A percentile compares a stretch with the other conserved stretches of the same genome.
Conservation (phyloP, 2,888 invertebrate genomes). For the Buathra laborator region DNA sequence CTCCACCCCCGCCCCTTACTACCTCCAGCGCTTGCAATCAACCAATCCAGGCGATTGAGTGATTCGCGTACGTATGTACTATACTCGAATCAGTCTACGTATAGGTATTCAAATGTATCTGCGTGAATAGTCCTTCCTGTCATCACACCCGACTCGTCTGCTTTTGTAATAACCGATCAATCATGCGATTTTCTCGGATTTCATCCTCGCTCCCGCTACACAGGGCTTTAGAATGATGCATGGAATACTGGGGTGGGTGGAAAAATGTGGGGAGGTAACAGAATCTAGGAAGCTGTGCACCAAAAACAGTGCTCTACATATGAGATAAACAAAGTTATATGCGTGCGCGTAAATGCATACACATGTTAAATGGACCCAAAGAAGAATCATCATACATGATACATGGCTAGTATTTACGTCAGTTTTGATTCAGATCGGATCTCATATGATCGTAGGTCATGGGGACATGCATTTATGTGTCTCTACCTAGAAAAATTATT, state of each 20-base stretch:
- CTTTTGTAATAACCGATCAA: conserved; percentile 49
- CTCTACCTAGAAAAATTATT: no score
- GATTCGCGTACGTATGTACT: conserved; percentile 39
- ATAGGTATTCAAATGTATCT: neutral
- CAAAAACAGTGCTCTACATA: neutral
- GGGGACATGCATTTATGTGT: no score
- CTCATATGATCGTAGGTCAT: no score
- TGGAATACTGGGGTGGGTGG: neutral
- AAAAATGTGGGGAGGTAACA: neutral
- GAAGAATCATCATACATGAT: no score
- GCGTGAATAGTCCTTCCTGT: neutral
- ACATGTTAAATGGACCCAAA: neutral
- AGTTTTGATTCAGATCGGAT: no score
- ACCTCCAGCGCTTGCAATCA: conserved; percentile 50
- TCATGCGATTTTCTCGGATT: conserved; percentile 38
- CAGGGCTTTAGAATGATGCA: conserved; percentile 1
- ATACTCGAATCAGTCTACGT: conserved; percentile 14
- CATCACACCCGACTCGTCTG: neutral
- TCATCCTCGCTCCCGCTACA: neutral
- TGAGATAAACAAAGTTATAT: conserved; percentile 23
- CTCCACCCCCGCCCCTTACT: no score
- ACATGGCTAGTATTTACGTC: no score
- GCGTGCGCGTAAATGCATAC: neutral
- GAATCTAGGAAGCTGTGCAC: conserved; percentile 13
- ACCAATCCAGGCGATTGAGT: conserved; percentile 44